Evolutionary conservation across 2,113 vertebrate genomes (phyloP).

Genomic region (Hydrochoerus hydrochaeris): DNA sequence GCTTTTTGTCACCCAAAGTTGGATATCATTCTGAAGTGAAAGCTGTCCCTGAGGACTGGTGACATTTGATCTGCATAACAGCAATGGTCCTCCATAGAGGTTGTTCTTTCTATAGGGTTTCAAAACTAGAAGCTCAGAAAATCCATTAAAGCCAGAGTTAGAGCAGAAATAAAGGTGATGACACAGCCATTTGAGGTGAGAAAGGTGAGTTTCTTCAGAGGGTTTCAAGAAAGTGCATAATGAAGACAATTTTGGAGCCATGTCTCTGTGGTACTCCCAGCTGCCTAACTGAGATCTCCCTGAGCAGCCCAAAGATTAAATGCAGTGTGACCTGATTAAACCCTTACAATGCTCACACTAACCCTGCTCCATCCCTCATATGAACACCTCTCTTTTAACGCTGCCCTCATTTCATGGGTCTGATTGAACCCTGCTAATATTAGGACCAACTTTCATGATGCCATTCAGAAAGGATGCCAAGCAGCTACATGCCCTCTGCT

Average conservation of each 20-base stretch:
- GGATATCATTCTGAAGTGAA: constrained; percentile 69
- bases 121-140: constrained; percentile 76
- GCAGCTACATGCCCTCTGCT: constrained; percentile 2
- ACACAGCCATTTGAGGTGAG: constrained; percentile 75
- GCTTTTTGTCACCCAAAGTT: constrained; percentile 61
- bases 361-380: not conserved
- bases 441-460: constrained; percentile 66
- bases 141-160: constrained; percentile 78
- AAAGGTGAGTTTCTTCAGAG: constrained; percentile 79
- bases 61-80: constrained; percentile 74
- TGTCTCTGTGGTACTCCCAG: constrained; percentile 49
- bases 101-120: constrained; percentile 65
- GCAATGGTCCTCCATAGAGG: constrained; percentile 53
- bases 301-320: constrained; percentile 74
- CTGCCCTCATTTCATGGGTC: not conserved
- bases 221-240: constrained; percentile 71
- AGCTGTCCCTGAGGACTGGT: constrained; percentile 64
- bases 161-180: constrained; percentile 75
- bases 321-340: constrained; percentile 78
- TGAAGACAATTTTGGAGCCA: constrained; percentile 81
- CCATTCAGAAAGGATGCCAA: constrained; percentile 62
- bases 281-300: constrained; percentile 72
- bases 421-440: not conserved
- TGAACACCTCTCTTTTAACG: not conserved
- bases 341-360: not conserved